Base-by-base conservation (phyloP, 2,113 vertebrate genomes). In the Trogon surrucura region DNA sequence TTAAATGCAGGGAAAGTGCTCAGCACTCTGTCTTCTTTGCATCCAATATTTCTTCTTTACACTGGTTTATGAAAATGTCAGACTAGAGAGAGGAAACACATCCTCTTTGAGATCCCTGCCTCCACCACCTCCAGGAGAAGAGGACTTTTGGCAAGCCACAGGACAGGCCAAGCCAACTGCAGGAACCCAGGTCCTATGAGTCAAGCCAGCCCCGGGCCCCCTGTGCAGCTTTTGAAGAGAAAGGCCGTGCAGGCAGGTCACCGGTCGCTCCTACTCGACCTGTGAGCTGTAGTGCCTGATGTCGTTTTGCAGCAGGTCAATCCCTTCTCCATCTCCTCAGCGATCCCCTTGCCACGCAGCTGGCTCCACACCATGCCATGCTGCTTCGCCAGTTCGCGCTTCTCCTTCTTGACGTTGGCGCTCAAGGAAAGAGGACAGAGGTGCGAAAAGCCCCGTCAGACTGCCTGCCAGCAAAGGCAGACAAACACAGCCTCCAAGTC, bases 251-350 rank as follows among this genome's bases (percentile, higher is more conserved):
- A 48, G 57, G 50, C 48, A 86, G 38, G 30, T 44, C 61, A 41
- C 61, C 3, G 1, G 83, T 25, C n/a, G 5, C 36, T 65, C 97
- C 97, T 97, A 98, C 98, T 97, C 98, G 97, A 97, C 97, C 86
- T 98, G 98, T 18, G 98, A 97, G 91, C 96, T 95, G 90, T 97
- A 98, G 88, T 98, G 97, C 93, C 97, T 98, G 93, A 98, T 98
- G 84, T 98, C 96, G 71, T 98, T 98, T 81, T 98, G 98, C 34
- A 98, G 93, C 29, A 98, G 93, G 89, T 97, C 97, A 48, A 97
- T 96, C 18, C 98, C 98, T 98, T 98, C 96, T 98, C 97, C 94
- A 98, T 95, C 54, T 98, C 97, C 78, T 98, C 97, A 2, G 98
- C 96, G 7, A 98, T 98, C 96, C 98, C 97, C 11, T 97, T 98